phyloP scores from a whole-genome alignment of 2,113 vertebrate genomes.

The Semicossyphus pulcher region DNA sequence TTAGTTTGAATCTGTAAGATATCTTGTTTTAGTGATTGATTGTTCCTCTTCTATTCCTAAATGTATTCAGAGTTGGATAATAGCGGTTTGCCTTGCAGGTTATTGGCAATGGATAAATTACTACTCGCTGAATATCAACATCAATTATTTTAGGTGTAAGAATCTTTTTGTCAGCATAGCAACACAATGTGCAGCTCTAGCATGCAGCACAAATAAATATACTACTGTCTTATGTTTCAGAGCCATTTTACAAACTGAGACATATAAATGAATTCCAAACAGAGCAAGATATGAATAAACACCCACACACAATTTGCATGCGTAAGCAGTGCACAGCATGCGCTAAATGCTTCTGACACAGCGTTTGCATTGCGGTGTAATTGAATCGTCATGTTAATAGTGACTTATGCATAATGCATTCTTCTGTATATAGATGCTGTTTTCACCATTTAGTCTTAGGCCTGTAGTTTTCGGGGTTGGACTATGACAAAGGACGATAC shows the following conservation, averaged over 20 bases:
- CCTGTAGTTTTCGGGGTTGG: slow-evolving; percentile 12
- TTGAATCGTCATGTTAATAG: slow-evolving; percentile 52
- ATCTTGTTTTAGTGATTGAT: not conserved
- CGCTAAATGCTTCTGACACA: slow-evolving; percentile 55
- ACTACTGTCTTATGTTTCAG: slow-evolving; percentile 16
- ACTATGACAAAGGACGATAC: slow-evolving; percentile 17
- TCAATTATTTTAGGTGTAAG: not conserved
- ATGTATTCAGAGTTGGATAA: slow-evolving; percentile 2
- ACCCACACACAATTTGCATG: slow-evolving; percentile 57
- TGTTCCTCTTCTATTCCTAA: not conserved
- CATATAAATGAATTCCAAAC: slow-evolving; percentile 46
- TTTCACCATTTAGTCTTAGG: slow-evolving; percentile 35
- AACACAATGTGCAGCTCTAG: not conserved
- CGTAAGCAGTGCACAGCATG: slow-evolving; percentile 35
- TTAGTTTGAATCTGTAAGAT: not conserved
- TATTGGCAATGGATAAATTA: not conserved
- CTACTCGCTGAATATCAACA: not conserved
- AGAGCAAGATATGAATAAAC: slow-evolving; percentile 31
- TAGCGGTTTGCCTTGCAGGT: slow-evolving; percentile 8
- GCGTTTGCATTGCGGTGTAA: slow-evolving; percentile 48
- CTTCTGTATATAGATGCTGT: slow-evolving; percentile 40
- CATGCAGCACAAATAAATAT: not conserved
- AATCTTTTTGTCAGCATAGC: not conserved
- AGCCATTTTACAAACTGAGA: slow-evolving; percentile 35
- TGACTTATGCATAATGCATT: slow-evolving; percentile 41